These are phyloP conservation scores for Gallinago nigripennis DNA, from an alignment of 2,797 vertebrate species.

Conservation along the genomic window DNA sequence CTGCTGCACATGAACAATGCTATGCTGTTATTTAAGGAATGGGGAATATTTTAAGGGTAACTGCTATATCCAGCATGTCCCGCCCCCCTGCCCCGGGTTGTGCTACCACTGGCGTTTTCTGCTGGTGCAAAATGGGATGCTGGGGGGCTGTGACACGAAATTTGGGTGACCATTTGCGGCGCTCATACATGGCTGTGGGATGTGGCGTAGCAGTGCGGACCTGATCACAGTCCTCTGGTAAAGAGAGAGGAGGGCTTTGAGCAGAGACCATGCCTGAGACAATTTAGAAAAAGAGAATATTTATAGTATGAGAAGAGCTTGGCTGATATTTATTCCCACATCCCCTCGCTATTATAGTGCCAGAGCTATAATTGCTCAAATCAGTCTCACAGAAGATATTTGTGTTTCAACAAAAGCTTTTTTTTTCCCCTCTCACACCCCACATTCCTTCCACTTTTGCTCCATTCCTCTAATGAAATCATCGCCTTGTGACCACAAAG, in stretches of 20 bases:
- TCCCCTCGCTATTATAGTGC: neutral
- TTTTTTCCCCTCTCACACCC: neutral
- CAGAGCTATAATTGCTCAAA: neutral
- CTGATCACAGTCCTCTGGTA: fast-evolving
- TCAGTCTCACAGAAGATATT: neutral
- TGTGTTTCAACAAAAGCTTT: neutral
- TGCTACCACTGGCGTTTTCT: neutral
- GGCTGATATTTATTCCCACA: neutral
- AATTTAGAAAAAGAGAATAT: neutral
- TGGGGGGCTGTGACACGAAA: fast-evolving
- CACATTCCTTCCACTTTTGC: neutral
- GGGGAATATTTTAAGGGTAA: neutral
- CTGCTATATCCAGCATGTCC: neutral
- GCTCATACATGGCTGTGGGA: neutral
- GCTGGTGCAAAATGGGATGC: neutral
- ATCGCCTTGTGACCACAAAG: neutral
- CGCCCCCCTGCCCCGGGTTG: fast-evolving
- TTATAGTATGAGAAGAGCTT: neutral
- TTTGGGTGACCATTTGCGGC: fast-evolving
- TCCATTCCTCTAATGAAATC: neutral
- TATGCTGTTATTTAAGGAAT: neutral
- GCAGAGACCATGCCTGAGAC: neutral
- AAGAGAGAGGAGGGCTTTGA: neutral
- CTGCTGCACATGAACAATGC: neutral
- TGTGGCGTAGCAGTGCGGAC: neutral